Evolutionary conservation across 1,140 invertebrate genomes (phyloP).

Genomic region (Temnothorax longispinosus): DNA sequence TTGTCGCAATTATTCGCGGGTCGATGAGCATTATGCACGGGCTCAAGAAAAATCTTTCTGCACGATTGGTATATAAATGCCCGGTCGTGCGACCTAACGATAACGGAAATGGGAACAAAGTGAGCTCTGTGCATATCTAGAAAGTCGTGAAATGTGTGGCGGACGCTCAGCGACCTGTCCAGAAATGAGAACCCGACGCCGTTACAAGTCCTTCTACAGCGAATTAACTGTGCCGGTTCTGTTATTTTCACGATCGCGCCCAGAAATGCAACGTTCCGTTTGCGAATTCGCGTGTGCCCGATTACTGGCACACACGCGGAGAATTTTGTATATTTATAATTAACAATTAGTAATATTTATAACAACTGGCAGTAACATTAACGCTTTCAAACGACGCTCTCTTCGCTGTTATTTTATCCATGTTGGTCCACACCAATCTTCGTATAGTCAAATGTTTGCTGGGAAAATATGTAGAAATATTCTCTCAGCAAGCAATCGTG

Average conservation of each 20-base stretch:
- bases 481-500: not conserved
- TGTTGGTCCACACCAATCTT: not conserved
- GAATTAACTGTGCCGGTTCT: conserved; percentile 79
- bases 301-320: not conserved
- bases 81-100: conserved; percentile 1
- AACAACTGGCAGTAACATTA: not conserved
- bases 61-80: not conserved
- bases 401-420: not conserved
- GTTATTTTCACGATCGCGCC: conserved; percentile 74
- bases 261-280: conserved; percentile 16
- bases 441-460: not conserved
- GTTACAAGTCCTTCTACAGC: conserved; percentile 79
- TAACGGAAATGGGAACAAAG: conserved; percentile 54
- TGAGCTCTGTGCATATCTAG: not conserved
- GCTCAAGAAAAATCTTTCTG: conserved; percentile 31
- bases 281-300: not conserved
- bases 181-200: conserved; percentile 70
- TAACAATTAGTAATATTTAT: not conserved
- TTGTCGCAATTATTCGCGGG: not conserved
- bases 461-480: conserved; percentile 11
- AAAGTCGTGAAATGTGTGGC: conserved; percentile 39
- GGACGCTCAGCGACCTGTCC: not conserved
- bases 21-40: not conserved
- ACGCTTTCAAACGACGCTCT: not conserved
- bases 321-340: not conserved